These are phyloP conservation scores for Elaphurus davidianus DNA, from an alignment of 2,113 vertebrate genomes.

Conservation along the genomic window DNA sequence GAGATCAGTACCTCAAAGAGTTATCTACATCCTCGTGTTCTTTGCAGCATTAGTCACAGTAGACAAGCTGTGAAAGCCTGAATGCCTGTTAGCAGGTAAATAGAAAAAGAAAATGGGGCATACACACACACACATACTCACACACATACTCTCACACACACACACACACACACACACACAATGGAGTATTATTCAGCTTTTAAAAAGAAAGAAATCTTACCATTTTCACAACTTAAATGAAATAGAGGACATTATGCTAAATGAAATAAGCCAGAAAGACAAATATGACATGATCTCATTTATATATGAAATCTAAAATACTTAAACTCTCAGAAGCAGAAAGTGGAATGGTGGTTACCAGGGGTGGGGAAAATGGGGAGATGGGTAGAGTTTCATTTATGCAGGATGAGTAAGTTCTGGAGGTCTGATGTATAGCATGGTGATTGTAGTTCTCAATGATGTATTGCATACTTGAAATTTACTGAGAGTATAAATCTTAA, in stretches of 20 bases:
- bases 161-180: neutral
- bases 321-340: neutral
- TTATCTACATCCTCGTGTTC: neutral
- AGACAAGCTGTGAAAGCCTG: neutral
- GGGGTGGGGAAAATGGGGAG: neutral
- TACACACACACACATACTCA: too few species aligned
- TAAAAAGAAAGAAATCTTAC: neutral
- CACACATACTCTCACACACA: neutral
- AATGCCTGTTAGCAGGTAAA: neutral
- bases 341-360: neutral
- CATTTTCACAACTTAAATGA: neutral
- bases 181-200: neutral
- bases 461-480: neutral
- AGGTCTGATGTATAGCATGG: neutral
- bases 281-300: neutral
- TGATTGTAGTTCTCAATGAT: neutral
- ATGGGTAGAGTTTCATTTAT: neutral
- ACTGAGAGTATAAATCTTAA: neutral
- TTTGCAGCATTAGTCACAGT: neutral
- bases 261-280: neutral
- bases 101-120: neutral
- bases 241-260: neutral
- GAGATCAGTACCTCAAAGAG: neutral
- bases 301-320: neutral
- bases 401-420: neutral